Base-by-base conservation (phyloP, 2,888 invertebrate species). In the Acanthococcus lagerstroemiae region DNA sequence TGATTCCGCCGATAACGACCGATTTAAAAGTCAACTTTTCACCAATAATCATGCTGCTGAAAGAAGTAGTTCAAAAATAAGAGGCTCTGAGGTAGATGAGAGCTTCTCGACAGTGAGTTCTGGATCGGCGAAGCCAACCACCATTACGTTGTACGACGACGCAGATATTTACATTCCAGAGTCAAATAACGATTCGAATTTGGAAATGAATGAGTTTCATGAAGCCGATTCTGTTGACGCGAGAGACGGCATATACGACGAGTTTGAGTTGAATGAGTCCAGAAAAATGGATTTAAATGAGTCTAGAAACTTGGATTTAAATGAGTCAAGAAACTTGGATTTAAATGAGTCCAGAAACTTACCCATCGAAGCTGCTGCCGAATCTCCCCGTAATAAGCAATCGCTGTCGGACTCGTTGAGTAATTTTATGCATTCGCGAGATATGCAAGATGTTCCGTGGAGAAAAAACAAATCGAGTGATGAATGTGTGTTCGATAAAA, bases 121-220 rank as follows among this genome's bases (percentile, higher is more conserved):
- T 15, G 15, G 17, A 17, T 12, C 44, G 15, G 1, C 21, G 21
- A 17, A 54, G 24, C 25, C 46, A 7, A 26, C 6, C 21, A 9
- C 3, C 24, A 4, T 57, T 7, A 60, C 46, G 45, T n/a, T 60
- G 26, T 50, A 60, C 60, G 60, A 60, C 26, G 60, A 30, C 57
- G 57, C 22, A 25, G 60, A 60, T 27, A 50, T 60, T 15, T 1
- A 21, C 9, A 2, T 22, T 19, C 6, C 21, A 0, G 12, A 44
- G 30, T 9, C 44, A 22, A 30, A 21, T 6, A 27, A 12, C 21
- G 15, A n/a, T n/a, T n/a, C n/a, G n/a, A n/a, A n/a, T n/a, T n/a
- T n/a, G n/a, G n/a, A n/a, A n/a, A n/a, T 50, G 7, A 6, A 9
- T 48, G 48, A 21, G 17, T n/a, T n/a, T 37, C 37, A 37, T n/a